Base-by-base conservation (phyloP, 2,113 vertebrate genomes). In the Pogonocichla stellata region DNA sequence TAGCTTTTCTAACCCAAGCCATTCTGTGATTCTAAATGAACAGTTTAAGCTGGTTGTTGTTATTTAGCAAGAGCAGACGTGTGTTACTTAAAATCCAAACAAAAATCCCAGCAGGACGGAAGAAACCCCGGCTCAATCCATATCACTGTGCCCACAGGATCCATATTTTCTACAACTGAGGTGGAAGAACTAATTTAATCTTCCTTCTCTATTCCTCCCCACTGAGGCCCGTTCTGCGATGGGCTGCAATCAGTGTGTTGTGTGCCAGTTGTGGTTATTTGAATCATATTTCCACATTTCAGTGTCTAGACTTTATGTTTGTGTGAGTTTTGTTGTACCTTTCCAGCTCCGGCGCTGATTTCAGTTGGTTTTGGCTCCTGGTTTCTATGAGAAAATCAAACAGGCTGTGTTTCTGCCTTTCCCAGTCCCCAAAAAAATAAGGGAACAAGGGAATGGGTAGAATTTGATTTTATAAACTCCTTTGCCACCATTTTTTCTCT, bases 301-400 rank as follows among this genome's bases (percentile, higher is more conserved):
- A 93, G 90, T 97, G 96, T 96, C 94, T 97, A 96, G 96, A 97
- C 95, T 94, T 57, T 2, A 84, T 95, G 91, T 97, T 95, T 96
- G 95, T 95, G 80, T 82, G 94, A 95, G 74, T 90, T 97, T 80
- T 94, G 96, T 88, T 94, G 90, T 92, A 94, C 95, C 93, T 96
- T 94, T 96, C 94, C 95, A 94, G 88, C 94, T 34, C 92, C 90
- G 51, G 94, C 85, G 14, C 92, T 88, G 51, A 56, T 94, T 95
- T 92, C 88, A 93, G 94, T 97, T 97, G 79, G 70, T 97, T 93
- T 97, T 97, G 93, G 95, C 96, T 96, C 82, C 51, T 4, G 16
- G 33, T 83, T 93, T 90, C 90, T 78, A 20, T 69, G 85, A 96
- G 94, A 86, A 83, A 96, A 70, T 93, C 66, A 93, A 96, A 65